Evolutionary conservation across 2,797 vertebrate species (phyloP).

Genomic region (Hippopotamyrus pictus): DNA sequence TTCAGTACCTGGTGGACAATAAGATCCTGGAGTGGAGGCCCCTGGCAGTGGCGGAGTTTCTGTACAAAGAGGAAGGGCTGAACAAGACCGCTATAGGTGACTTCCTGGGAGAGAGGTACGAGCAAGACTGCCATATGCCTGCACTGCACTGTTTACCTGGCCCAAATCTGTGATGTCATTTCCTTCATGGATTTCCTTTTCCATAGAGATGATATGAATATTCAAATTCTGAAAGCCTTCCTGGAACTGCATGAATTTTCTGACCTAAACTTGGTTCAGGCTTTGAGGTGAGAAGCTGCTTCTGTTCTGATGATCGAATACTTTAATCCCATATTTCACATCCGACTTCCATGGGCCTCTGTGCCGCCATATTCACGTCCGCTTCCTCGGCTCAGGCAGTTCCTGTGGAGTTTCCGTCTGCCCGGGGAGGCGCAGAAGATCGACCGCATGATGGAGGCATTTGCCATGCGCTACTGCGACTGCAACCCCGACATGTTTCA

Average conservation of each 20-base stretch:
- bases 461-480: constrained; percentile 82
- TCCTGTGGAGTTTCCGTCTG: constrained; percentile 88
- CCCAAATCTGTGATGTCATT: not conserved
- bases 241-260: constrained; percentile 86
- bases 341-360: not conserved
- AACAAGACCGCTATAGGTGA: constrained; percentile 89
- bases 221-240: constrained; percentile 82
- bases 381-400: constrained; percentile 62
- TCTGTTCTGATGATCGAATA: not conserved
- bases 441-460: constrained; percentile 94
- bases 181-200: not conserved
- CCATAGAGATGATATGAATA: constrained; percentile 71
- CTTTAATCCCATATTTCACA: not conserved
- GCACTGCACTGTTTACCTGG: not conserved
- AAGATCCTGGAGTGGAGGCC: constrained; percentile 60
- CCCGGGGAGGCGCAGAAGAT: constrained; percentile 93
- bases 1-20: constrained; percentile 72
- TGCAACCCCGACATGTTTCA: constrained; percentile 80
- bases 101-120: constrained; percentile 81
- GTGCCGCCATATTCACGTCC: not conserved
- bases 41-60: constrained; percentile 73
- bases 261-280: constrained; percentile 87
- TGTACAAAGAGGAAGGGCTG: constrained; percentile 87
- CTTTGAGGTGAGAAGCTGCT: constrained; percentile 69
- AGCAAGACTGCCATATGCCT: not conserved